Evolutionary conservation across 2,888 invertebrate genomes (phyloP).

Genomic region (Lycia hirtaria): DNA sequence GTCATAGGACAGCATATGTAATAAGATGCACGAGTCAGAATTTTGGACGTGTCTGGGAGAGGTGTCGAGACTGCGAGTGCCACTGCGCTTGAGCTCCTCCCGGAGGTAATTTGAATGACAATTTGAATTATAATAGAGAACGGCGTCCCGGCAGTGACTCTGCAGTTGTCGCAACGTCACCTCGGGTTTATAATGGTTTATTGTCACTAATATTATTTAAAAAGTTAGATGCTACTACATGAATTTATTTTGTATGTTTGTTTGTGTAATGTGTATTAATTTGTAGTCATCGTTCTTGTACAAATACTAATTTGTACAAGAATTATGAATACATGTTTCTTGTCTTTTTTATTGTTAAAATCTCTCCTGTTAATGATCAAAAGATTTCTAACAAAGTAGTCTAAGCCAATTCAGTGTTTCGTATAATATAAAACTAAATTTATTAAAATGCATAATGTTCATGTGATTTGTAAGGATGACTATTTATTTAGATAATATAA

Average conservation of each 20-base stretch:
- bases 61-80: conserved; percentile 79
- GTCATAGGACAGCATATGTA: conserved; percentile 43
- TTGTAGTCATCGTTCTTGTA: not conserved
- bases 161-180: conserved; percentile 62
- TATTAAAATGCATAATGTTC: no score
- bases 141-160: conserved; percentile 77
- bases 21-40: conserved; percentile 48
- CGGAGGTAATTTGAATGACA: conserved; percentile 75
- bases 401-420: no score
- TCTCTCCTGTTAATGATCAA: no score
- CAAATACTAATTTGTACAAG: no score
- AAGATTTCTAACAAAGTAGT: no score
- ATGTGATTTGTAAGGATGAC: no score
- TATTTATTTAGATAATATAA: no score
- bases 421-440: no score
- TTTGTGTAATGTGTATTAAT: not conserved
- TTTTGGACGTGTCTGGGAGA: conserved; percentile 55
- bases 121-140: conserved; percentile 77
- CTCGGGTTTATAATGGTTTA: conserved; percentile 57
- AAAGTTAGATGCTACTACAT: conserved; percentile 34
- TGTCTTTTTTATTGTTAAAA: no score
- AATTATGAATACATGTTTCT: no score
- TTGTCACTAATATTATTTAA: conserved; percentile 55
- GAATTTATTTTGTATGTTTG: conserved; percentile 20
- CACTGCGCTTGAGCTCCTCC: conserved; percentile 70